A percentile compares a stretch with the other conserved stretches of the same genome.
phyloP scores from a whole-genome alignment of 2,113 vertebrate genomes.

The Laterallus jamaicensis region DNA sequence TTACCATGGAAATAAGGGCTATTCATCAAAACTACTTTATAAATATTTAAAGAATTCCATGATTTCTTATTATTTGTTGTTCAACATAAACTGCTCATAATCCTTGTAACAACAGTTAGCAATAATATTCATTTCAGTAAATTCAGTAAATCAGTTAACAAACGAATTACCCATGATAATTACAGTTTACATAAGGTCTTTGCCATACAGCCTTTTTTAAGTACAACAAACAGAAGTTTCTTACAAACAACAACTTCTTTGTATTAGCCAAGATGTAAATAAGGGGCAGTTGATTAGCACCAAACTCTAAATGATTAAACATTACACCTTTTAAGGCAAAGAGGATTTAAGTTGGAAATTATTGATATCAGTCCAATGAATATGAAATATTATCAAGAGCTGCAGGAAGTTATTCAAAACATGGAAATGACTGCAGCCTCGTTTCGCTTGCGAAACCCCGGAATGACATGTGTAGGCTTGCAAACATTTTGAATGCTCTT shows the following conservation, averaged over 20 bases:
- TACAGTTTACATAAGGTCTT: not conserved
- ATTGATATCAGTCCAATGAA: not conserved
- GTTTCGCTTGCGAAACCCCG: not conserved
- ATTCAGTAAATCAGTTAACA: not conserved
- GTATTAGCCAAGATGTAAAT: not conserved
- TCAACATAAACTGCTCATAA: not conserved
- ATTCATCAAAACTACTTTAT: not conserved
- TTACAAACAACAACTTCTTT: not conserved
- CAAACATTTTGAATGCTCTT: not conserved
- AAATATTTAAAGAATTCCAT: not conserved
- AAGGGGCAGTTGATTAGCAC: not conserved
- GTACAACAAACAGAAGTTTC: not conserved
- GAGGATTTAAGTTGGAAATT: not conserved
- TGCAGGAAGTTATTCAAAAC: not conserved
- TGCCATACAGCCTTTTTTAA: not conserved
- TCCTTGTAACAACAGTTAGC: not conserved
- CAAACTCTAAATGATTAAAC: not conserved
- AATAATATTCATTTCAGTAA: not conserved
- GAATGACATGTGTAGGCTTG: not conserved
- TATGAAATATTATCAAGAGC: not conserved
- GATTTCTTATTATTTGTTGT: not conserved
- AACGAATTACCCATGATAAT: not conserved
- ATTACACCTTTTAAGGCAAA: not conserved
- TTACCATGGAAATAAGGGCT: not conserved
- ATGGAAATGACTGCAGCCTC: not conserved